These are phyloP conservation scores for Phanerotoma sp. DNA, from an alignment of 2,888 invertebrate species.

Conservation along the genomic window DNA sequence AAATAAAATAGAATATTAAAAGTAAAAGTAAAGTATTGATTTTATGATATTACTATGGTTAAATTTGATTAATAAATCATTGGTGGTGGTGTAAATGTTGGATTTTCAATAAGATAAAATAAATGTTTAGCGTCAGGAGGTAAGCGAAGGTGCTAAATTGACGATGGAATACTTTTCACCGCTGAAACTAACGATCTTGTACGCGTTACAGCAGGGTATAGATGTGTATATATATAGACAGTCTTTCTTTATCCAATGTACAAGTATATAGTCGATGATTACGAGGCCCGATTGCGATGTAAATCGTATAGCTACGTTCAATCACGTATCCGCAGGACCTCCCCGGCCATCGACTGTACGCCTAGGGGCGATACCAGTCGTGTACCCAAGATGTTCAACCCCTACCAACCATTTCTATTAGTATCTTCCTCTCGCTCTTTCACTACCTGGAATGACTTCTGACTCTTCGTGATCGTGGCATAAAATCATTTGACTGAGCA, in stretches of 20 bases:
- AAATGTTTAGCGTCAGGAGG: slow-evolving; percentile 2
- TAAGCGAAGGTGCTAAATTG: slow-evolving; percentile 30
- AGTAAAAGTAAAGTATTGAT: too few species aligned
- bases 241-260: slow-evolving; percentile 29
- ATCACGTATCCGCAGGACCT: slow-evolving; percentile 46
- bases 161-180: slow-evolving; percentile 27
- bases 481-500: slow-evolving; percentile 25
- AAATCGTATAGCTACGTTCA: slow-evolving; percentile 51
- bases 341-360: slow-evolving; percentile 41
- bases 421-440: background rate
- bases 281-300: slow-evolving; percentile 52
- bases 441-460: slow-evolving; percentile 13
- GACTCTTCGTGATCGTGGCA: slow-evolving; percentile 25
- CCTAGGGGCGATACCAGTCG: slow-evolving; percentile 28
- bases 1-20: too few species aligned
- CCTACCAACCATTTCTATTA: slow-evolving; percentile 2
- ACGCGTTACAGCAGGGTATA: too few species aligned
- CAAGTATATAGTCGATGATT: slow-evolving; percentile 44
- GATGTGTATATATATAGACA: slow-evolving; percentile 17
- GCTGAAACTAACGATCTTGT: slow-evolving; percentile 48
- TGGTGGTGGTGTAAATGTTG: background rate
- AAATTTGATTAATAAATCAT: slow-evolving; percentile 7
- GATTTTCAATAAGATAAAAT: slow-evolving; percentile 12
- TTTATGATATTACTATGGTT: too few species aligned
- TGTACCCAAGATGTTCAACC: slow-evolving; percentile 22